phyloP scores from a whole-genome alignment of 2,888 invertebrate genomes.

The Euzetes globulus region DNA sequence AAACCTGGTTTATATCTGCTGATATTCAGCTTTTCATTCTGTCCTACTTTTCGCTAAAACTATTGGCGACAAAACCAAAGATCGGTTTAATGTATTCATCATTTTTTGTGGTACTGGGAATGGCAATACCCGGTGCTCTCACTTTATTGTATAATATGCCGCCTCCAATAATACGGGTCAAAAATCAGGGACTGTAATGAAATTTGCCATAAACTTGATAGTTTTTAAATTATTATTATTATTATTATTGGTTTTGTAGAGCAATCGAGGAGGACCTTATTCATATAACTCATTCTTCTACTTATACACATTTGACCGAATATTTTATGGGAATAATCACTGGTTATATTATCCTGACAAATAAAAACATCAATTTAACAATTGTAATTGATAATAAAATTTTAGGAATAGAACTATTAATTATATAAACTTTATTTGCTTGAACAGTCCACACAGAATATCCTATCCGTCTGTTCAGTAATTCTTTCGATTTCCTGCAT shows the following conservation, averaged over 20 bases:
- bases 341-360: background rate
- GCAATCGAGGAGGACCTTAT: background rate
- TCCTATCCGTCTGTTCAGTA: background rate
- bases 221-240: too few relatives aligned
- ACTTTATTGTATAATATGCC: background rate
- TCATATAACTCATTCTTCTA: background rate
- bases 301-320: background rate
- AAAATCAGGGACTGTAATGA: background rate
- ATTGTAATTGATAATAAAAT: too few relatives aligned
- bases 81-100: background rate
- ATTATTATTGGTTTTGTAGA: background rate
- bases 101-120: background rate
- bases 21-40: background rate
- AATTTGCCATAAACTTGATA: too few relatives aligned
- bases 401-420: too few relatives aligned
- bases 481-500: background rate
- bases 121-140: background rate
- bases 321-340: conserved; percentile 2
- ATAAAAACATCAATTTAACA: background rate
- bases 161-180: background rate
- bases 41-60: background rate
- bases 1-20: background rate
- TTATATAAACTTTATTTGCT: background rate
- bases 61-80: background rate
- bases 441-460: background rate